Conservation (phyloP, 2,113 vertebrate species). For the Scolopax mira region DNA sequence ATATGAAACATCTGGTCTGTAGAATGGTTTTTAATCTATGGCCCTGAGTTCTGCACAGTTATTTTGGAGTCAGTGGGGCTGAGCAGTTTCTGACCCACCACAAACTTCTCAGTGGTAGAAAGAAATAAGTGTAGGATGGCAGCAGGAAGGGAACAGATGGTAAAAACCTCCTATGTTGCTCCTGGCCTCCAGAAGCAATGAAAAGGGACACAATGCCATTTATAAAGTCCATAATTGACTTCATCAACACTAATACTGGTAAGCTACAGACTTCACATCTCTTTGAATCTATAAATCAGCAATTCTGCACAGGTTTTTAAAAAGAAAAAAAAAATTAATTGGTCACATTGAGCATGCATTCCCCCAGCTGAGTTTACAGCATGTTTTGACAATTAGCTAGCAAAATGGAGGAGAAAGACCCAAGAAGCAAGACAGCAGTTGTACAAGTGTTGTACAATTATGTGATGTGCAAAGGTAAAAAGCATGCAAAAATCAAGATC, state of each 20-base stretch:
- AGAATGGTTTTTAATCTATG: neutral
- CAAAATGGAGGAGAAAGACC: neutral
- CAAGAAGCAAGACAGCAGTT: neutral
- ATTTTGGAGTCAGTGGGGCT: neutral
- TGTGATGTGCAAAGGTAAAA: neutral
- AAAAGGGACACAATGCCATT: neutral
- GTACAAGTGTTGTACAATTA: neutral
- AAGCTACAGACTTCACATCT: neutral
- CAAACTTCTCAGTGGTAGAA: neutral
- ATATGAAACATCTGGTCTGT: neutral
- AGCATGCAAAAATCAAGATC: neutral
- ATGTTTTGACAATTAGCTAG: neutral
- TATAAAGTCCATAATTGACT: neutral
- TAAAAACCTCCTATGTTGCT: neutral
- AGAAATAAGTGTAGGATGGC: neutral
- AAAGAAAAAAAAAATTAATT: neutral
- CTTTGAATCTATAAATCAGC: neutral
- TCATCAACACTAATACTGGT: neutral
- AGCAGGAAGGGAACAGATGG: neutral
- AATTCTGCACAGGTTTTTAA: neutral
- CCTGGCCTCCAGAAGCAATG: neutral
- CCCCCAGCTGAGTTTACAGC: neutral
- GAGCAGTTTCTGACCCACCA: neutral
- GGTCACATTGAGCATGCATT: neutral
- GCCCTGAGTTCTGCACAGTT: neutral